A percentile compares a stretch with the other conserved stretches of the same genome.
Conservation (phyloP, 2,888 invertebrate genomes). For the Rotaria macrura region DNA sequence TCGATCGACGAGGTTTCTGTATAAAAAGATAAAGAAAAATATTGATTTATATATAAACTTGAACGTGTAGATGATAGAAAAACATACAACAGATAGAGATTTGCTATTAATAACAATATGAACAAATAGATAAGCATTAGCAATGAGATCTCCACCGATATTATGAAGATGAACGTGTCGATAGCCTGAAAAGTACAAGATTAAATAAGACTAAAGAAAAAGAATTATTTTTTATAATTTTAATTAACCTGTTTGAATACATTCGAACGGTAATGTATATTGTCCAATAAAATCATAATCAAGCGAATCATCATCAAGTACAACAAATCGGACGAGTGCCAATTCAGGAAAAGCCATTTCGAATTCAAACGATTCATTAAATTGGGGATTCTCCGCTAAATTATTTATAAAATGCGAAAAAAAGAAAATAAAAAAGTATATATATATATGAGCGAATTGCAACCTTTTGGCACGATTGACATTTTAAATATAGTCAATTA, state of each 20-base stretch:
- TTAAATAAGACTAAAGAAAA: not conserved
- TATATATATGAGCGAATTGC: too few species aligned
- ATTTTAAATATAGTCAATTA: too few species aligned
- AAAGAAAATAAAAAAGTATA: too few species aligned
- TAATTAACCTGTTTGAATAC: conserved; percentile 26
- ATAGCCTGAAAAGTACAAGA: conserved; percentile 29
- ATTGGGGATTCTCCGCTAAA: conserved; percentile 54
- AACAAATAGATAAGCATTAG: conserved; percentile 1
- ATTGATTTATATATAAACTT: too few species aligned
- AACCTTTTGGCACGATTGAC: too few species aligned
- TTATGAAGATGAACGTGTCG: conserved; percentile 22
- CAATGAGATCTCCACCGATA: not conserved
- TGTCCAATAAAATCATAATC: conserved; percentile 25
- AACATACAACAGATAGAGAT: not conserved
- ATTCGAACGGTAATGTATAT: conserved; percentile 30
- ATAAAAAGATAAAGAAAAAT: not conserved
- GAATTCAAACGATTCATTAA: conserved; percentile 59
- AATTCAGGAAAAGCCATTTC: conserved; percentile 56
- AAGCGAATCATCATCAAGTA: conserved; percentile 50
- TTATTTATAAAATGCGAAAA: not conserved
- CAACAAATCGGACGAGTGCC: conserved; percentile 55
- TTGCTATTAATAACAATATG: conserved; percentile 11
- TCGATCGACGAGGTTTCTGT: not conserved
- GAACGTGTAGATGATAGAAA: not conserved
- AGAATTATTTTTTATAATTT: not conserved